These are phyloP conservation scores for Sebastes hopkinsi DNA, from an alignment of 2,797 vertebrate species.

Conservation along the genomic window DNA sequence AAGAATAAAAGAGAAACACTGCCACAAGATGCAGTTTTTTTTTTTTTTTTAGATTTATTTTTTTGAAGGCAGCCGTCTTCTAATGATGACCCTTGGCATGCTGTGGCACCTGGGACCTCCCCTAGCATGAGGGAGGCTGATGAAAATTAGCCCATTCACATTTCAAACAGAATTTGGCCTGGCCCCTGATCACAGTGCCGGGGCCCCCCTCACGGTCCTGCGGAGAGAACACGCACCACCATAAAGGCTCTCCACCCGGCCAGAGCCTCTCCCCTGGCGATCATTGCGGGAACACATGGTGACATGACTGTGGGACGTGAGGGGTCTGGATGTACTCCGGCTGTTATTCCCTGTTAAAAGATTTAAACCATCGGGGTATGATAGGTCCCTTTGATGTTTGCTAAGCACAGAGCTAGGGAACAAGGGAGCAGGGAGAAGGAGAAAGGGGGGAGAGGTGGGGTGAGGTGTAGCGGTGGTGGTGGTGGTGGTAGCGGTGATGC, in stretches of 20 bases:
- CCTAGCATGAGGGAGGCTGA: slow-evolving; percentile 89
- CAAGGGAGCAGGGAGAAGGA: slow-evolving; percentile 60
- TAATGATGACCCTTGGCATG: slow-evolving; percentile 99
- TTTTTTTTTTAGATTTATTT: slow-evolving; percentile 17
- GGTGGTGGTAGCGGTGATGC: slow-evolving; percentile 52
- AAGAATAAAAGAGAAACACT: slow-evolving; percentile 78
- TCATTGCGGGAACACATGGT: slow-evolving; percentile 92
- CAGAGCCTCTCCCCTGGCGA: slow-evolving; percentile 89
- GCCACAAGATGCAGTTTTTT: slow-evolving; percentile 84
- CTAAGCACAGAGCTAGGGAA: slow-evolving; percentile 94
- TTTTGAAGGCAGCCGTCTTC: slow-evolving; percentile 91
- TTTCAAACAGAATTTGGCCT: slow-evolving; percentile 99
- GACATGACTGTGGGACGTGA: slow-evolving; percentile 93
- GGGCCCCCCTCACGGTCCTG: slow-evolving; percentile 84
- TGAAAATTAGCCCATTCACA: slow-evolving; percentile 99
- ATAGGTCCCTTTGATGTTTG: slow-evolving; percentile 99
- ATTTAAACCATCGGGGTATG: slow-evolving; percentile 99
- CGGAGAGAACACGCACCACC: slow-evolving; percentile 90
- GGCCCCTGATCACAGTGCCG: slow-evolving; percentile 97
- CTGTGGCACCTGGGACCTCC: slow-evolving; percentile 94
- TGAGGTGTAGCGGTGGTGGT: slow-evolving; percentile 34
- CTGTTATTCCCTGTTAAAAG: slow-evolving; percentile 99
- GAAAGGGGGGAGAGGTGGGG: slow-evolving; percentile 55
- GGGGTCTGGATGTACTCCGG: slow-evolving; percentile 97
- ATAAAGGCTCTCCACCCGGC: slow-evolving; percentile 77